Conservation (phyloP, 1,140 invertebrate species). For the Scaptomyza montana region DNA sequence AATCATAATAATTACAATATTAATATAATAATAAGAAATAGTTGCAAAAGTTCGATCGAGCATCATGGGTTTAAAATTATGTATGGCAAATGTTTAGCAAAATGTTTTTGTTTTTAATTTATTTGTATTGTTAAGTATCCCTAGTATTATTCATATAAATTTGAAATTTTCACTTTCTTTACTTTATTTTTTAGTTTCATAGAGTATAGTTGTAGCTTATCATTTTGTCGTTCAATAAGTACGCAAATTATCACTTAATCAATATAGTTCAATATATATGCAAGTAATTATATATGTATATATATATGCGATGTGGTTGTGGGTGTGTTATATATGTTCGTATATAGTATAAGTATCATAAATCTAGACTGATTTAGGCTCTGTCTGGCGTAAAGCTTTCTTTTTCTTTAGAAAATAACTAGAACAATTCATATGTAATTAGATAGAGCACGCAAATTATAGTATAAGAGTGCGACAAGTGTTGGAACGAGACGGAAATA, state of each 20-base stretch:
- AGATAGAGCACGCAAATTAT: conserved; percentile 41
- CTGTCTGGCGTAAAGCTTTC: conserved; percentile 42
- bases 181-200: conserved; percentile 39
- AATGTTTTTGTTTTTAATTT: conserved; percentile 34
- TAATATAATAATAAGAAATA: conserved; percentile 47
- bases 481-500: background rate
- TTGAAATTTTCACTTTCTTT: conserved; percentile 30
- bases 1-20: conserved; percentile 55
- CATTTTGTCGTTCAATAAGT: conserved; percentile 59
- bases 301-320: conserved; percentile 69
- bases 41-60: conserved; percentile 45
- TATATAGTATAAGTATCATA: conserved; percentile 59
- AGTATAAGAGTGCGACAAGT: conserved; percentile 24
- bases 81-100: conserved; percentile 69
- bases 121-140: conserved; percentile 46
- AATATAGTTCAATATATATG: conserved; percentile 60
- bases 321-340: conserved; percentile 70
- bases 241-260: conserved; percentile 80
- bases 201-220: conserved; percentile 70
- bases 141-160: conserved; percentile 23
- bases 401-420: conserved; percentile 19
- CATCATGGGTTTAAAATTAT: conserved; percentile 56
- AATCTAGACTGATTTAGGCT: conserved; percentile 42
- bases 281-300: conserved; percentile 23
- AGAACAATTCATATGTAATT: conserved; percentile 29